These are phyloP conservation scores for Pelobates cultripes DNA, from an alignment of 2,797 vertebrate species.

Conservation along the genomic window DNA sequence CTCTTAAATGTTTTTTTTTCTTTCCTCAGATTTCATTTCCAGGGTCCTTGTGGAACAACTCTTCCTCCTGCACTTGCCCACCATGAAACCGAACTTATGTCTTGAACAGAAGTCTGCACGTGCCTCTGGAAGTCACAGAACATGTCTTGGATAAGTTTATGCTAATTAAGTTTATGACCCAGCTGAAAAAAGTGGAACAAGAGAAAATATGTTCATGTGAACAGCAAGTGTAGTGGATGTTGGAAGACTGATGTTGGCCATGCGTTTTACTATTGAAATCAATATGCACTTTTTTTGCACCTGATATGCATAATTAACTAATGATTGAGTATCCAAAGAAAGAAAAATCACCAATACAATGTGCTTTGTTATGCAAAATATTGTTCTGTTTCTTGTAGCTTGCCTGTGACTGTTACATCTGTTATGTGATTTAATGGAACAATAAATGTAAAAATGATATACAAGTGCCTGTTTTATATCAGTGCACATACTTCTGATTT, in stretches of 20 bases:
- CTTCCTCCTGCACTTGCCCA: slow-evolving; percentile 84
- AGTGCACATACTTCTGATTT: too few relatives aligned
- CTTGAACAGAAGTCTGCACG: slow-evolving; percentile 57
- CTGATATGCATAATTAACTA: not conserved
- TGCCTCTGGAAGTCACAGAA: not conserved
- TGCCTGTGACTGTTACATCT: slow-evolving; percentile 1
- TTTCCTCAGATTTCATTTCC: slow-evolving; percentile 87
- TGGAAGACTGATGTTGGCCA: not conserved
- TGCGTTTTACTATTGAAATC: not conserved
- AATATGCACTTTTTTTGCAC: slow-evolving; percentile 13
- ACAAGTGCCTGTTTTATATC: too few relatives aligned
- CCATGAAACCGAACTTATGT: slow-evolving; percentile 79
- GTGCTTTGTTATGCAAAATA: not conserved
- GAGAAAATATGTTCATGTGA: not conserved
- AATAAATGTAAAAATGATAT: too few relatives aligned
- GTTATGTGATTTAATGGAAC: not conserved
- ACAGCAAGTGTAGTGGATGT: not conserved
- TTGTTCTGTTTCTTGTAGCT: not conserved
- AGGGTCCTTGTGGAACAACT: slow-evolving; percentile 87
- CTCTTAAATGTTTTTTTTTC: not conserved
- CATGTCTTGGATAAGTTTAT: not conserved
- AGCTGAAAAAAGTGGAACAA: not conserved
- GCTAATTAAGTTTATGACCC: slow-evolving; percentile 1
- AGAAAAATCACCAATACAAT: not conserved
- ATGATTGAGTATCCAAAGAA: not conserved